Conservation (phyloP, 2,113 vertebrate species). For the Cavia porcellus region DNA sequence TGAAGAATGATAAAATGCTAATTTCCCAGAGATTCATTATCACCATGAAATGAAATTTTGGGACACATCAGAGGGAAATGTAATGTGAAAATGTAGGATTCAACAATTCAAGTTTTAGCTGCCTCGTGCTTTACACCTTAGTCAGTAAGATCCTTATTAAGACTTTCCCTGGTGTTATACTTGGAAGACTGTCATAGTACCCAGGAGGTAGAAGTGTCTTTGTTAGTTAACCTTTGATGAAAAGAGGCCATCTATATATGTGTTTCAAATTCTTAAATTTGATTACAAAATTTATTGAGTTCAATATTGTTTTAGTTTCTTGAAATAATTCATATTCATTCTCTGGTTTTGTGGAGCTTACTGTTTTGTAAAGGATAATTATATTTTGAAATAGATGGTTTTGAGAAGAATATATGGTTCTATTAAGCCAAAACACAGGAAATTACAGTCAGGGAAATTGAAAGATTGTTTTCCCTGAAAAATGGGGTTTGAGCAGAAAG, state of each 20-base stretch:
- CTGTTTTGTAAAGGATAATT: not conserved
- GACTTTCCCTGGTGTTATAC: conserved; percentile 59
- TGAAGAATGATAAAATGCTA: conserved; percentile 73
- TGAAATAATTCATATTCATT: not conserved
- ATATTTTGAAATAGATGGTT: not conserved
- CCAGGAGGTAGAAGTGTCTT: conserved; percentile 51
- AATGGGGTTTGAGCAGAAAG: conserved; percentile 28
- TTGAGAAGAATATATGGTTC: conserved; percentile 21
- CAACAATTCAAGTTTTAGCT: conserved; percentile 75
- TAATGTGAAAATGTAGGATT: conserved; percentile 83
- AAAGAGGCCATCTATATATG: not conserved
- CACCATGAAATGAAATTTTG: conserved; percentile 84
- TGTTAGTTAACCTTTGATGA: conserved; percentile 47
- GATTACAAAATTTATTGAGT: not conserved
- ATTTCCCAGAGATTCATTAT: conserved; percentile 85
- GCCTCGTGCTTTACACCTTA: conserved; percentile 74
- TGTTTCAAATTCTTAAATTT: not conserved
- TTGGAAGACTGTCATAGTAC: conserved; percentile 69
- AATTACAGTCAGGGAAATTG: not conserved
- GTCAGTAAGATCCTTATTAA: conserved; percentile 81
- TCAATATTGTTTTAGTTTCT: not conserved
- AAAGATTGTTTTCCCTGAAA: not conserved
- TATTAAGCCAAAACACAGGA: not conserved
- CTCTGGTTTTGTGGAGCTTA: not conserved
- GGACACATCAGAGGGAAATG: conserved; percentile 79